Evolutionary conservation across 92 coral and sea anemone species (phyloP).

Genomic region (Phenganax subtilis): DNA sequence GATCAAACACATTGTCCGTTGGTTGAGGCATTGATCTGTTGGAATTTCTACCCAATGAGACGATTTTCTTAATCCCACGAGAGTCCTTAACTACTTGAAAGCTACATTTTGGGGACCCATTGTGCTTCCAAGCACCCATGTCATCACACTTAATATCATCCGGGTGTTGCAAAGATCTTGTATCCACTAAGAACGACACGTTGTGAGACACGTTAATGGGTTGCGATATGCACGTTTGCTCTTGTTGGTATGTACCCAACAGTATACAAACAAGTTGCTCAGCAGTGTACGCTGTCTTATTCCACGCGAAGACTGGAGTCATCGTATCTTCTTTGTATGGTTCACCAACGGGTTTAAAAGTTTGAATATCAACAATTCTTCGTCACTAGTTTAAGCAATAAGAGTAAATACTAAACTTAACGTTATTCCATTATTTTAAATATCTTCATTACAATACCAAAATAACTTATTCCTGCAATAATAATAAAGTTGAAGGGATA

Average conservation of each 20-base stretch:
- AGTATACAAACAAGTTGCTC: constrained; percentile 14
- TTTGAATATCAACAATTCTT: not conserved
- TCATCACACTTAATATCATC: constrained; percentile 52
- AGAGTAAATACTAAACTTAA: no score
- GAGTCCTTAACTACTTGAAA: constrained; percentile 3
- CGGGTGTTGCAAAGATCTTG: constrained; percentile 11
- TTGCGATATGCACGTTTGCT: constrained; percentile 11
- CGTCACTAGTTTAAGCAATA: not conserved
- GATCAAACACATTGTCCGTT: constrained; percentile 10
- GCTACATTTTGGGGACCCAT: constrained; percentile 37
- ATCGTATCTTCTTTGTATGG: constrained; percentile 28
- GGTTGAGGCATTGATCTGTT: not conserved
- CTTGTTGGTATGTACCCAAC: constrained; percentile 3
- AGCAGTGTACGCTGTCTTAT: constrained; percentile 17
- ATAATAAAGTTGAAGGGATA: no score
- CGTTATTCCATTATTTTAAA: no score
- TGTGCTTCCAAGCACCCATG: constrained; percentile 54
- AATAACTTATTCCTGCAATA: no score
- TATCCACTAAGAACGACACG: constrained; percentile 39
- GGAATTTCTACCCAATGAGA: not conserved
- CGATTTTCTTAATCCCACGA: not conserved
- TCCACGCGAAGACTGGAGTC: constrained; percentile 29
- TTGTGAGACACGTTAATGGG: constrained; percentile 47
- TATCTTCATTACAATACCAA: no score
- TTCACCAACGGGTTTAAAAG: not conserved